Evolutionary conservation across 2,113 vertebrate species (phyloP).

Genomic region (Desmodus rotundus): DNA sequence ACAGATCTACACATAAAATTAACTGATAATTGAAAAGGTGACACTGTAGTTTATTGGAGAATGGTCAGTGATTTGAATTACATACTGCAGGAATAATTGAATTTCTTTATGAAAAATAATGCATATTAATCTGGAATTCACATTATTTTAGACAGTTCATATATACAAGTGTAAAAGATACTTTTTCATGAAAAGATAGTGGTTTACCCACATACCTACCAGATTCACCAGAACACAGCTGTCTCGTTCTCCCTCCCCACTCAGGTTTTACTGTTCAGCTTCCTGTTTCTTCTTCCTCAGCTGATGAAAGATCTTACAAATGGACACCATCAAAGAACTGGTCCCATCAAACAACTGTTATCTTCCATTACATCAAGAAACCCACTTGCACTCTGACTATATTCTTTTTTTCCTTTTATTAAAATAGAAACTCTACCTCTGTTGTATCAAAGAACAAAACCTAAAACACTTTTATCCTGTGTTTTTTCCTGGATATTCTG

Average conservation of each 20-base stretch:
- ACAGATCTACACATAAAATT: not conserved
- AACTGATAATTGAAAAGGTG: not conserved
- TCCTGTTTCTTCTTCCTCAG: not conserved
- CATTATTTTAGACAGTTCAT: not conserved
- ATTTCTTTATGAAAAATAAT: not conserved
- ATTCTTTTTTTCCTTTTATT: not conserved
- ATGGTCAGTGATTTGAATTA: not conserved
- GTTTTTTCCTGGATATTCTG: not conserved
- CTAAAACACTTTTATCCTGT: not conserved
- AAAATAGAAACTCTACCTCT: not conserved
- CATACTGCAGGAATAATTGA: not conserved
- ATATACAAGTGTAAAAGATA: not conserved
- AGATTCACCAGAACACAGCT: not conserved
- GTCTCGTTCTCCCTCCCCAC: not conserved
- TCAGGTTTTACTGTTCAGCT: not conserved
- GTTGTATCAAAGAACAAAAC: not conserved
- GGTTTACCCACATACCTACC: not conserved
- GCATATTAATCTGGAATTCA: not conserved
- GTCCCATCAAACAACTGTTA: not conserved
- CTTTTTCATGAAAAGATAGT: not conserved
- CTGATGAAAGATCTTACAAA: too few relatives aligned
- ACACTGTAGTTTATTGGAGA: not conserved
- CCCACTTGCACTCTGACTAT: not conserved
- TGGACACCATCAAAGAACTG: not conserved
- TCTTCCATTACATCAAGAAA: not conserved